Evolutionary conservation across 2,113 vertebrate species (phyloP).

Genomic region (Sinocyclocheilus maitianheensis): DNA sequence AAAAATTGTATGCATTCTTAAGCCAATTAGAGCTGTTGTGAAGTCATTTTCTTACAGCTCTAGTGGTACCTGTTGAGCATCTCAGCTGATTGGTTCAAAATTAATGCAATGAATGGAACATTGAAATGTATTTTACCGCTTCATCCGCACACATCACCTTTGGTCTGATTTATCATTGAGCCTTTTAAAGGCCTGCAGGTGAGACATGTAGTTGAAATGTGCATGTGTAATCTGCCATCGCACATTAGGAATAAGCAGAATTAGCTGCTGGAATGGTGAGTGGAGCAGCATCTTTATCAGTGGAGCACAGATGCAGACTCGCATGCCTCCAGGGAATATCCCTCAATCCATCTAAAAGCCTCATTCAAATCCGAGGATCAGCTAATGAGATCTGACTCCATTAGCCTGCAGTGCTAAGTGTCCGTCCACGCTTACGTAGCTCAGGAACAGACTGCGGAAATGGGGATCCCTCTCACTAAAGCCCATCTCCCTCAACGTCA

Average conservation of each 20-base stretch:
- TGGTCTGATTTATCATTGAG: background rate
- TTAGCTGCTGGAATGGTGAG: background rate
- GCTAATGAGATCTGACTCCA: constrained; percentile 65
- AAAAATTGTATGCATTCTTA: background rate
- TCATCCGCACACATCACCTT: background rate
- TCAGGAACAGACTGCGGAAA: constrained; percentile 44
- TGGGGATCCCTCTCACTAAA: constrained; percentile 40
- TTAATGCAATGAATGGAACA: background rate
- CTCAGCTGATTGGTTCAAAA: background rate
- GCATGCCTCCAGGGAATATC: constrained; percentile 39
- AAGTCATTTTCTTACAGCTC: background rate
- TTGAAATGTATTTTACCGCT: background rate
- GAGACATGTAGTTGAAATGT: background rate
- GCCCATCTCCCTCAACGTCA: constrained; percentile 49
- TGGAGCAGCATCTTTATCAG: constrained; percentile 38
- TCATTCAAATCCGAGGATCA: constrained; percentile 48
- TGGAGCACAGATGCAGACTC: constrained; percentile 41
- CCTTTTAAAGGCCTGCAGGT: background rate
- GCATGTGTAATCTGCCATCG: background rate
- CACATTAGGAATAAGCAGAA: constrained; percentile 3
- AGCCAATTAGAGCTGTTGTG: background rate
- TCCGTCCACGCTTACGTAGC: constrained; percentile 10
- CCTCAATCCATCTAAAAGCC: constrained; percentile 61
- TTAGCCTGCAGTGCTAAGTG: constrained; percentile 54
- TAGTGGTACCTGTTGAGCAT: background rate